Evolutionary conservation across 2,797 vertebrate species (phyloP), one percentile per base, ranked within the genome.

Genomic region (Spinus olivaceus): DNA sequence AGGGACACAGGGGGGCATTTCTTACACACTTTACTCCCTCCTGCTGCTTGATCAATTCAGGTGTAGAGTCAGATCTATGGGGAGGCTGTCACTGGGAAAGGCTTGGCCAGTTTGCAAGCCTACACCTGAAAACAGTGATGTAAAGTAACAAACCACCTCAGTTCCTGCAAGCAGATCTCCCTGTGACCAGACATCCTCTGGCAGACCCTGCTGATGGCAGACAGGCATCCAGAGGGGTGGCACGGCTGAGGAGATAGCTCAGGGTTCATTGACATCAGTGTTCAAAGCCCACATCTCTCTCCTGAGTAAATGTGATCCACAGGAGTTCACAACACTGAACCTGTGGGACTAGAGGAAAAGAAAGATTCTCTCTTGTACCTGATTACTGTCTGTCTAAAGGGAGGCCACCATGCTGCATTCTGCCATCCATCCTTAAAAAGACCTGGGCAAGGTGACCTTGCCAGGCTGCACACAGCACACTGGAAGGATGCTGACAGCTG

Each of bases 51-150:
- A 27, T 8, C 16, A 77, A 54, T 72, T 69, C 35, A 88, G 7
- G 25, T 1, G 0, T 27, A 25, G 56, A 63, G 57, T 30, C 6
- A 2, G 30, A 69, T 65, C 39, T 47, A 1, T 13, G 20, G 37
- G 35, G 32, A 86, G 27, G 14, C 39, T 74, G 71, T 72, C 74
- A 37, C 54, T 67, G 23, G 65, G 47, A 73, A 63, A 14, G 30
- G n/a, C 24, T 71, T 33, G 53, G 28, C n/a, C 46, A 51, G 16
- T 63, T 84, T 56, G 37, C 44, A 73, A 71, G 44, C 47, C 47
- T 71, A 1, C 50, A 89, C 37, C 64, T 82, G 67, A 37, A 78
- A 91, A 50, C 0, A 6, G 17, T 41, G 24, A 56, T 92, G 12
- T 59, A 35, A 82, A 37, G 25, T 41, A 59, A 39, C 25, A 67